Conservation (phyloP, 2,113 vertebrate genomes). For the Onychostoma macrolepis region DNA sequence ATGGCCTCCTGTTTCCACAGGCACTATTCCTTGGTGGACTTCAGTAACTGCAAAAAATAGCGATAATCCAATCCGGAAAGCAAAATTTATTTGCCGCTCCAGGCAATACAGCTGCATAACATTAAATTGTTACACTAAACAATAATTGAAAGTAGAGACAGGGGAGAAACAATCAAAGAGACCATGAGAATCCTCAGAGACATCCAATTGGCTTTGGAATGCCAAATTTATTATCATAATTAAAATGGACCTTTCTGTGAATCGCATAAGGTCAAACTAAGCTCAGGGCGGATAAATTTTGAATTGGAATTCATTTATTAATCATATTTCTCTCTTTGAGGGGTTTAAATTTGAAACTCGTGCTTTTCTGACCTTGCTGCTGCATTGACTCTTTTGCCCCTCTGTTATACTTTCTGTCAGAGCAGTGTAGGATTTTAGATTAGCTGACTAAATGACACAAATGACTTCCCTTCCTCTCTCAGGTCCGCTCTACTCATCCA, state of each 20-base stretch:
- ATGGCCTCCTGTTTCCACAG: not conserved
- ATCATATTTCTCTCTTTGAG: conserved; percentile 57
- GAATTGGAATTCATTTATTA: conserved; percentile 62
- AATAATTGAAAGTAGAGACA: conserved; percentile 64
- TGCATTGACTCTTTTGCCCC: conserved; percentile 36
- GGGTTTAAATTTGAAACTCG: conserved; percentile 44
- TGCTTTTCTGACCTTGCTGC: conserved; percentile 66
- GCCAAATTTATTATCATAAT: conserved; percentile 75
- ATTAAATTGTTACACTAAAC: conserved; percentile 52
- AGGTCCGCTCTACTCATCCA: not conserved
- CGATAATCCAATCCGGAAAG: conserved; percentile 3
- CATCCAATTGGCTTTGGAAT: conserved; percentile 58
- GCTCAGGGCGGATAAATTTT: conserved; percentile 64
- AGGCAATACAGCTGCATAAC: conserved; percentile 35
- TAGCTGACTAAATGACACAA: conserved; percentile 47
- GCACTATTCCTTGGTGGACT: not conserved
- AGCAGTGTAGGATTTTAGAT: conserved; percentile 41
- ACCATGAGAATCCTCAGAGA: conserved; percentile 39
- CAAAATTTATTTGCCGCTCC: conserved; percentile 5
- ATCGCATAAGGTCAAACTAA: conserved; percentile 70
- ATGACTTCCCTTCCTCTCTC: conserved; percentile 19
- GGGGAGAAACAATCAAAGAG: conserved; percentile 53
- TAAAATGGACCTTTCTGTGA: conserved; percentile 62
- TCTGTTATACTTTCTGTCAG: conserved; percentile 26
- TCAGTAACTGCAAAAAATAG: conserved; percentile 4